phyloP scores from a whole-genome alignment of 2,797 vertebrate genomes.

The Tarsius wallacei region DNA sequence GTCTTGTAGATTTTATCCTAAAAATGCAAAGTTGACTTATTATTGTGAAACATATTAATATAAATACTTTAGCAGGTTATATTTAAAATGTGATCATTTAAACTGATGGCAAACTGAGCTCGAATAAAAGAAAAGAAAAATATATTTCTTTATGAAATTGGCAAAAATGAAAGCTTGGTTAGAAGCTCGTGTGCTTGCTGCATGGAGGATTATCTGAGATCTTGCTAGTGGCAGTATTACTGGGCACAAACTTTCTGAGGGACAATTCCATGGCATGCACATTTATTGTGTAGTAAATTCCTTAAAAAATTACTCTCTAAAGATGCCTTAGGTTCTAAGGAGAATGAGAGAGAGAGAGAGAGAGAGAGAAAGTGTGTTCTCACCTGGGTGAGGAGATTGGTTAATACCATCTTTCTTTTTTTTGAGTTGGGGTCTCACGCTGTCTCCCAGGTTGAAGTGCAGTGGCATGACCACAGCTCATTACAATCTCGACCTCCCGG shows the following conservation, averaged over 20 bases:
- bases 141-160: background rate
- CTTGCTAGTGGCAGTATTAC: background rate
- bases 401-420: too few species aligned
- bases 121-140: background rate
- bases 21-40: constrained; percentile 32
- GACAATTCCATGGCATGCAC: background rate
- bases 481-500: too few species aligned
- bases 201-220: background rate
- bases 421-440: too few species aligned
- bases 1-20: constrained; percentile 52
- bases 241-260: background rate
- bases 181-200: background rate
- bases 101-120: background rate
- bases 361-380: background rate
- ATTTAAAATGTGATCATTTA: constrained; percentile 55
- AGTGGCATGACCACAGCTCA: too few species aligned
- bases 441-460: too few species aligned
- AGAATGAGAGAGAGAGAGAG: background rate
- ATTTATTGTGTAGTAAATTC: background rate
- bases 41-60: background rate
- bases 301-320: background rate
- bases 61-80: background rate
- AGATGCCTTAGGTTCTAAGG: background rate
- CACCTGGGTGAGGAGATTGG: too few species aligned
- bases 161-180: background rate